Evolutionary conservation across 2,888 invertebrate species (phyloP).

Genomic region (Dryococelus australis): DNA sequence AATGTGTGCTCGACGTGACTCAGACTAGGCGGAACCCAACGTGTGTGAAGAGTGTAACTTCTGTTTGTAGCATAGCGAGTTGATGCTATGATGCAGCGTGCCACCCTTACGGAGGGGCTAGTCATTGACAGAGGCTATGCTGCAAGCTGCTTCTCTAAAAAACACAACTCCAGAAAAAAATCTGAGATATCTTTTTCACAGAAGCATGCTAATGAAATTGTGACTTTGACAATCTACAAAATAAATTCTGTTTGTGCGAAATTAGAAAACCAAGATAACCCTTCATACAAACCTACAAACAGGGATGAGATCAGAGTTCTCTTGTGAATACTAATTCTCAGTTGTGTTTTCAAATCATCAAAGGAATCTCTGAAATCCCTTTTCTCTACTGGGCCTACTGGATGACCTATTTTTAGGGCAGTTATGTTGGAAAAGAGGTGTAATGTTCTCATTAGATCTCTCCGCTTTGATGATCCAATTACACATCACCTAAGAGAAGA

Average conservation of each 20-base stretch:
- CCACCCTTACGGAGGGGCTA: too few relatives aligned
- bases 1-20: too few relatives aligned
- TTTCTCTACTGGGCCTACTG: not conserved
- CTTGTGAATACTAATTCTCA: not conserved
- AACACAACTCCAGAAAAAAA: not conserved
- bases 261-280: not conserved
- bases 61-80: too few relatives aligned
- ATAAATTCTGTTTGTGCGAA: not conserved
- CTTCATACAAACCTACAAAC: not conserved
- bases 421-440: not conserved
- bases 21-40: too few relatives aligned
- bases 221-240: not conserved
- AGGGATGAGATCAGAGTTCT: not conserved
- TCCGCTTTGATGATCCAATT: not conserved
- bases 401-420: conserved; percentile 13
- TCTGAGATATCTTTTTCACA: too few relatives aligned
- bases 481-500: not conserved
- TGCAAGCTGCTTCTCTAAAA: not conserved
- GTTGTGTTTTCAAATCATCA: not conserved
- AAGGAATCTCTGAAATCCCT: conserved; percentile 21
- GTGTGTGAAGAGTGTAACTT: too few relatives aligned
- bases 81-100: too few relatives aligned
- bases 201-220: too few relatives aligned
- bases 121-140: too few relatives aligned
- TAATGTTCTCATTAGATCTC: not conserved